Evolutionary conservation across 1,140 invertebrate species (phyloP).

Genomic region (Bombus sibiricus): DNA sequence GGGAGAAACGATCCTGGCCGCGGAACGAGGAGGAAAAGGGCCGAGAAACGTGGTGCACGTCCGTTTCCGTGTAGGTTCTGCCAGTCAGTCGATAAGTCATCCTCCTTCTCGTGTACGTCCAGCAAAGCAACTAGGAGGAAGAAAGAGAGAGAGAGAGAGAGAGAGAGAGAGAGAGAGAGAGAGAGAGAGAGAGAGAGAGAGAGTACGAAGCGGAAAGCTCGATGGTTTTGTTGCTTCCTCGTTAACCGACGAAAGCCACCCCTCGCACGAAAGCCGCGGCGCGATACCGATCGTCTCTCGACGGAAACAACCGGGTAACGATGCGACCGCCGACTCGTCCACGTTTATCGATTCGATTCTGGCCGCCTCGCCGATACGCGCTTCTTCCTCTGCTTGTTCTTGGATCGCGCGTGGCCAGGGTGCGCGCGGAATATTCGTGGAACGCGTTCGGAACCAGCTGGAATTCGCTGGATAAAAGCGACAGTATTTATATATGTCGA

Average conservation of each 20-base stretch:
- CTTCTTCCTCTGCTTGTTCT: not conserved
- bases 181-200: not conserved
- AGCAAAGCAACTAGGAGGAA: slow-evolving; percentile 17
- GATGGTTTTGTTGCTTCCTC: slow-evolving; percentile 58
- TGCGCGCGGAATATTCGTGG: too few species aligned
- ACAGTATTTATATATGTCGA: too few species aligned
- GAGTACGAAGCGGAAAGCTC: slow-evolving; percentile 40
- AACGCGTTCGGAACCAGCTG: too few species aligned
- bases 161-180: not conserved
- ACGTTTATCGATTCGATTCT: not conserved
- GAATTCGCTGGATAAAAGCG: too few species aligned
- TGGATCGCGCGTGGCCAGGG: not conserved
- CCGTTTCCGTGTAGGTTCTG: slow-evolving; percentile 60
- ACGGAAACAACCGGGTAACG: slow-evolving; percentile 31
- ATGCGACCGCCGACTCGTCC: slow-evolving; percentile 7
- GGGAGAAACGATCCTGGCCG: slow-evolving; percentile 30
- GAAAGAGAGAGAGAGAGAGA: not conserved
- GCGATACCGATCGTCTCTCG: slow-evolving; percentile 40
- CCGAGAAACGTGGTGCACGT: slow-evolving; percentile 46
- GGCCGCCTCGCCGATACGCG: not conserved
- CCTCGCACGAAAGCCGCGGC: slow-evolving; percentile 32
- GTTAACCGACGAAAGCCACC: slow-evolving; percentile 38
- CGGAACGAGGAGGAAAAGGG: slow-evolving; percentile 2
- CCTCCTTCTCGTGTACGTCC: slow-evolving; percentile 26
- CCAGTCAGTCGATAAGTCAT: slow-evolving; percentile 64